Base-by-base conservation (phyloP, 1,140 invertebrate species). In the Atta cephalotes region DNA sequence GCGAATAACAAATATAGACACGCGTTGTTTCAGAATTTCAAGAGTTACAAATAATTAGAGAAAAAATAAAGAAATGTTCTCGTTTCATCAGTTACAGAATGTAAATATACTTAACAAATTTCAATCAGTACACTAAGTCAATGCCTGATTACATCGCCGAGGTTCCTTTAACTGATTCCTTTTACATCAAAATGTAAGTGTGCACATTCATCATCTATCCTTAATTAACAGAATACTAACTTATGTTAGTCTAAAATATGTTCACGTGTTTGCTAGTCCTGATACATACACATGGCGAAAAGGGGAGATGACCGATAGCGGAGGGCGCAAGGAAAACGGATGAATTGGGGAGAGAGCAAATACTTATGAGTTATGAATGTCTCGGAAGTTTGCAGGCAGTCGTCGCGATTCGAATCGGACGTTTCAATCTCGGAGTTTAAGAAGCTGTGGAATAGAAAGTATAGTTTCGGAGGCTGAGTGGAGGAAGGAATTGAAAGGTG, bases 291-390 rank as follows among this genome's bases (percentile, higher is more conserved):
- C 35, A 35, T 2, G 14, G n/a, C 31, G 53, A 58, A 49, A 56
- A 49, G 14, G 53, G 31, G 16, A 51, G 18, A 62, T 35, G 80
- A 51, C 35, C 28, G 70, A 62, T 2, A 21, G 3, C 9, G 12
- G 25, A 14, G 16, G 2, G 7, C 18, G 53, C 16, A 12, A 76
- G 45, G 58, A 51, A 84, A 84, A 76, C 39, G 56, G 39, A 82
- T 49, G 68, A 82, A 71, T 82, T 68, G 28, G 53, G 53, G 39
- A n/a, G 7, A 18, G 62, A 49, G 51, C 70, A 88, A 77, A 74
- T 76, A 89, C 77, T 89, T 89, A 77, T 72, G 45, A 82, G 78
- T 90, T 89, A 82, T 53, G 60, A 82, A 60, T 49, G 84, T 77
- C 63, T 86, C 78, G 78, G 81, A 89, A 90, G 84, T 89, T 89